A percentile compares a stretch with the other conserved stretches of the same genome.
Conservation (phyloP, 2,888 invertebrate genomes). For the Caenorhabditis angaria region DNA sequence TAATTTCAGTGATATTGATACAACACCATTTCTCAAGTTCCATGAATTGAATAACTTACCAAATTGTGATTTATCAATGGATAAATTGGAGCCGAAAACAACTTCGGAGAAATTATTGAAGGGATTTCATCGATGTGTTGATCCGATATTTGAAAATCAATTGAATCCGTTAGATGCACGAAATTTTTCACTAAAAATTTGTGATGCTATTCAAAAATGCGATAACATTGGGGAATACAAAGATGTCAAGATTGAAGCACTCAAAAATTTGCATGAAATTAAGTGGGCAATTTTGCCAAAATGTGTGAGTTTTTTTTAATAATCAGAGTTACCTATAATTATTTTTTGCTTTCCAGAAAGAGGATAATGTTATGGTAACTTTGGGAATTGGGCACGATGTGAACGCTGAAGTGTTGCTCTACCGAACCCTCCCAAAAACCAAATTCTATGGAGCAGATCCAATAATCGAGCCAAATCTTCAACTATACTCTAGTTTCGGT, state of each 20-base stretch:
- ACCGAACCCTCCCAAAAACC: not conserved
- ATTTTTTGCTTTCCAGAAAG: not conserved
- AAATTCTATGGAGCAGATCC: slow-evolving; percentile 44
- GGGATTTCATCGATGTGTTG: too few species aligned
- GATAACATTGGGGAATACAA: not conserved
- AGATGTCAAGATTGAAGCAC: not conserved
- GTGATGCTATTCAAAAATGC: too few species aligned
- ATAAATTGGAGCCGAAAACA: too few species aligned
- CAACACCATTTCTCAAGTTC: too few species aligned
- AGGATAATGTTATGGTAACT: not conserved
- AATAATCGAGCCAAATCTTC: slow-evolving; percentile 34
- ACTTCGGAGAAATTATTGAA: too few species aligned
- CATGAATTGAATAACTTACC: too few species aligned
- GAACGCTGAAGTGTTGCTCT: slow-evolving; percentile 10
- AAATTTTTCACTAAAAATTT: too few species aligned
- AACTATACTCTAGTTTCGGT: slow-evolving; percentile 34
- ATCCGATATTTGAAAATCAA: too few species aligned
- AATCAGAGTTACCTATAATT: too few species aligned
- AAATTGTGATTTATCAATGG: too few species aligned
- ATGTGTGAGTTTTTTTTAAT: slow-evolving; percentile 7
- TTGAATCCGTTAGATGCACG: too few species aligned
- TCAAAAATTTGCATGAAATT: not conserved
- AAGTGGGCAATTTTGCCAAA: not conserved
- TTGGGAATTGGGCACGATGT: slow-evolving; percentile 30
- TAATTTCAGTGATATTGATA: too few species aligned